Conservation (phyloP, 2,888 invertebrate species). For the Scaptomyza parva region DNA sequence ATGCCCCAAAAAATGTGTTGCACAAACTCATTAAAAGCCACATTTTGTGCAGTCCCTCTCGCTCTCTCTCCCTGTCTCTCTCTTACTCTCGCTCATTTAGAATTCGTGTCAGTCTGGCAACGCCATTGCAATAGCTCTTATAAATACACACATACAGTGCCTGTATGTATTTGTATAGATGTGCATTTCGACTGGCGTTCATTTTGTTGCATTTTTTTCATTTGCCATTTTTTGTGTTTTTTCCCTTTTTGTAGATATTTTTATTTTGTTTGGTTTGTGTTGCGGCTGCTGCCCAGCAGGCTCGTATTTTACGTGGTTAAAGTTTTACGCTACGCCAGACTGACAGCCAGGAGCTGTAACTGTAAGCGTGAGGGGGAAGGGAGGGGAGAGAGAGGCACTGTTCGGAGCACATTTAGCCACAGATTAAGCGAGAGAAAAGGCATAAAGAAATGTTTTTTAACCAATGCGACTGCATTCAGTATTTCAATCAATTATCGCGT, state of each 20-base stretch:
- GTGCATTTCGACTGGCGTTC: constrained; percentile 46
- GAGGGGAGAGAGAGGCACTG: constrained; percentile 28
- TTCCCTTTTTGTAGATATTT: constrained; percentile 9
- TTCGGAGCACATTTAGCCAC: constrained; percentile 50
- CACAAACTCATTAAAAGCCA: constrained; percentile 18
- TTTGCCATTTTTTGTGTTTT: background rate
- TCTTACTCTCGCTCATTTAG: constrained; percentile 26
- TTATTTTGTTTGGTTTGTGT: constrained; percentile 23
- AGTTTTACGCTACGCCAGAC: constrained; percentile 53
- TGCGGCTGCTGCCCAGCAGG: constrained; percentile 46
- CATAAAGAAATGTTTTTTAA: constrained; percentile 35
- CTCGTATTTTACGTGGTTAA: constrained; percentile 71
- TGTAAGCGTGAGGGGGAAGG: background rate
- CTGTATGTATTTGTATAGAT: background rate
- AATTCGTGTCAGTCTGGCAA: constrained; percentile 48
- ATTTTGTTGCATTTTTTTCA: constrained; percentile 12
- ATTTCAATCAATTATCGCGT: constrained; percentile 66
- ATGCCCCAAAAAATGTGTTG: background rate
- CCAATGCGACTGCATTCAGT: constrained; percentile 55
- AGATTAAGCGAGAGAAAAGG: constrained; percentile 43
- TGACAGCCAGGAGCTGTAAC: constrained; percentile 39
- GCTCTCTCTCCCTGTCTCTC: background rate
- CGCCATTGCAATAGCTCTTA: constrained; percentile 32
- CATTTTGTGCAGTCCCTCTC: background rate
- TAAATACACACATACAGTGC: background rate